Conservation (phyloP, 2,797 vertebrate species). For the Mormyrus hasselquistii region DNA sequence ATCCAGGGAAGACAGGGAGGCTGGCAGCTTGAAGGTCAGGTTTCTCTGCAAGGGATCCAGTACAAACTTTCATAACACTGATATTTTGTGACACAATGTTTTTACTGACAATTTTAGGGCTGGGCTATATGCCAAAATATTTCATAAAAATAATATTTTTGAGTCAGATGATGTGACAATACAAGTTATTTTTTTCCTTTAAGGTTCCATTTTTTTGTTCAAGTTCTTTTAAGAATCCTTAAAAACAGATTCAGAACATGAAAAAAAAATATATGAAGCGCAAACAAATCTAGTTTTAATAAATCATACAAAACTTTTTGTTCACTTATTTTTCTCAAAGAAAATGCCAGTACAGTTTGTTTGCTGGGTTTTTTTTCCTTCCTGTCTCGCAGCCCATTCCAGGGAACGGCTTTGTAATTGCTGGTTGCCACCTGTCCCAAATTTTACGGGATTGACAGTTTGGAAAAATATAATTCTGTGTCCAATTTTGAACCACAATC, state of each 20-base stretch:
- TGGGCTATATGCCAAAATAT: background rate
- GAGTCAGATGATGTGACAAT: background rate
- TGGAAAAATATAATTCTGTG: background rate
- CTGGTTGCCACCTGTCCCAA: background rate
- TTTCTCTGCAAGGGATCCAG: conserved; percentile 48
- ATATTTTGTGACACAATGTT: background rate
- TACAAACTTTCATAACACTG: background rate
- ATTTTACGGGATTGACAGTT: background rate
- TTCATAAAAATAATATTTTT: background rate
- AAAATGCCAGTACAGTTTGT: background rate
- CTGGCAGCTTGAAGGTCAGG: conserved; percentile 57
- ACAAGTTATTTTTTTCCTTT: background rate
- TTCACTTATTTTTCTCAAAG: background rate
- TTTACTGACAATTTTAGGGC: background rate
- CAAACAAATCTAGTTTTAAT: background rate
- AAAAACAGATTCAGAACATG: background rate
- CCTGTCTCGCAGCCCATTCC: background rate
- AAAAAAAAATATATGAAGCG: background rate
- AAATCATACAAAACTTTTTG: background rate
- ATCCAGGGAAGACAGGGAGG: conserved; percentile 52
- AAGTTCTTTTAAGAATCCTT: background rate
- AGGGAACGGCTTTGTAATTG: background rate
- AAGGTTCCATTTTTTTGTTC: background rate
- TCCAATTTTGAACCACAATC: background rate
- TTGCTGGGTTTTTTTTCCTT: background rate